Evolutionary conservation across 2,888 invertebrate species (phyloP).

Genomic region (Agelastica alni): DNA sequence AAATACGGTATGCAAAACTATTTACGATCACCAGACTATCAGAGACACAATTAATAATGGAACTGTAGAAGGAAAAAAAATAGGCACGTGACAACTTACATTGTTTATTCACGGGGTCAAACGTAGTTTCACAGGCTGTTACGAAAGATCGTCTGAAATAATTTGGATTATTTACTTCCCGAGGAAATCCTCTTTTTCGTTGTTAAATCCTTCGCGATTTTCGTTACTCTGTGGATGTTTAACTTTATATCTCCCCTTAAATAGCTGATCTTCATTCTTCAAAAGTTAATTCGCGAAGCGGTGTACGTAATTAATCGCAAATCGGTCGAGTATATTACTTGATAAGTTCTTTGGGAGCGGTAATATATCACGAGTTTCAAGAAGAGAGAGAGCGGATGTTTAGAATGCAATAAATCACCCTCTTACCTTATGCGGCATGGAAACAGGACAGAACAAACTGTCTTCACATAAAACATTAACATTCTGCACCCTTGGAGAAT

Average conservation of each 20-base stretch:
- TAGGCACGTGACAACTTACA: too few relatives aligned
- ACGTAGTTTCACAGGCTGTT: too few relatives aligned
- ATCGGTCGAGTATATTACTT: constrained; percentile 24
- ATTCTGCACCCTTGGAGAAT: constrained; percentile 26
- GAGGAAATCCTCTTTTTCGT: too few relatives aligned
- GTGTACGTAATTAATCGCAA: constrained; percentile 25
- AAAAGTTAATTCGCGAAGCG: constrained; percentile 18
- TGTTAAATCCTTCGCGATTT: too few relatives aligned
- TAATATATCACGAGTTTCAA: constrained; percentile 25
- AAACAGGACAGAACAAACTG: constrained; percentile 26
- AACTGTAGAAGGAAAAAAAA: too few relatives aligned
- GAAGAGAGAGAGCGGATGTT: constrained; percentile 18
- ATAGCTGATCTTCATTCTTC: neutral
- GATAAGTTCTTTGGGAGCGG: constrained; percentile 22
- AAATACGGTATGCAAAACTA: too few relatives aligned
- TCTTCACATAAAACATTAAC: constrained; percentile 29
- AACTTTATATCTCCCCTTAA: neutral
- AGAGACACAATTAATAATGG: too few relatives aligned
- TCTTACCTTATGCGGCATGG: constrained; percentile 25
- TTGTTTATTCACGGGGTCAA: too few relatives aligned
- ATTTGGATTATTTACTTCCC: too few relatives aligned
- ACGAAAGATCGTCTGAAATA: too few relatives aligned
- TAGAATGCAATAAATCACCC: constrained; percentile 26
- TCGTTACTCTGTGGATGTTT: too few relatives aligned
- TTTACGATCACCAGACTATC: too few relatives aligned